Base-by-base conservation (phyloP, 2,888 invertebrate genomes). In the Leptothorax acervorum region DNA sequence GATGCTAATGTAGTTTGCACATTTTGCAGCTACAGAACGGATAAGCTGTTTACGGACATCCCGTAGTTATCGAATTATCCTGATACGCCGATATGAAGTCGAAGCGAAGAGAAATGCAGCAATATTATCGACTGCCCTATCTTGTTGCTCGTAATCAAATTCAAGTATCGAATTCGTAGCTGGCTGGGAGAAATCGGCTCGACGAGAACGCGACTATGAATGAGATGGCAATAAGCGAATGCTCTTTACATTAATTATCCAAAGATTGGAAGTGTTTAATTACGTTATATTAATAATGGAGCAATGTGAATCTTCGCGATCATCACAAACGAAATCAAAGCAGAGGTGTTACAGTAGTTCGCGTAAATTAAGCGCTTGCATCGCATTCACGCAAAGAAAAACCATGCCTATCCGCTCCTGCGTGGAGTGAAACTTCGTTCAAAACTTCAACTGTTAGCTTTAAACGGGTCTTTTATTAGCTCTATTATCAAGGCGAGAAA, bases 211-310 rank as follows among this genome's bases (percentile, higher is more conserved):
- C 12, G 71, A 63, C 65, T 82, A n/a, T 70, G 45, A 78, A 82
- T 57, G 15, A 68, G 55, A 9, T 9, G 39, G 60, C 63, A 73
- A 63, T 48, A 66, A 66, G 53, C 42, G 23, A 9, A 42, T 11
- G 53, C 12, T 74, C 79, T 84, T 42, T 63, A 48, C 62, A 70
- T 11, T 42, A 62, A 15, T 18, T 53, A 53, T 81, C 42, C 31
- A n/a, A 85, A 73, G n/a, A 53, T 53, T 55, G 53, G 9, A 48
- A 42, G 39, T 51, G 18, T 63, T 84, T 83, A 87, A 85, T 48
- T 76, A 28, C 57, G 8, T 85, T 76, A 78, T 48, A 45, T 85
- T 84, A 87, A 83, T 66, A 75, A 48, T 18, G 55, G 70, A 35
- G 31, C 71, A 62, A 12, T 28, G 23, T 31, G 18, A 82, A 60